Evolutionary conservation across 2,113 vertebrate genomes (phyloP), one percentile per base, ranked within the genome.

Genomic region (Alexandromys fortis): DNA sequence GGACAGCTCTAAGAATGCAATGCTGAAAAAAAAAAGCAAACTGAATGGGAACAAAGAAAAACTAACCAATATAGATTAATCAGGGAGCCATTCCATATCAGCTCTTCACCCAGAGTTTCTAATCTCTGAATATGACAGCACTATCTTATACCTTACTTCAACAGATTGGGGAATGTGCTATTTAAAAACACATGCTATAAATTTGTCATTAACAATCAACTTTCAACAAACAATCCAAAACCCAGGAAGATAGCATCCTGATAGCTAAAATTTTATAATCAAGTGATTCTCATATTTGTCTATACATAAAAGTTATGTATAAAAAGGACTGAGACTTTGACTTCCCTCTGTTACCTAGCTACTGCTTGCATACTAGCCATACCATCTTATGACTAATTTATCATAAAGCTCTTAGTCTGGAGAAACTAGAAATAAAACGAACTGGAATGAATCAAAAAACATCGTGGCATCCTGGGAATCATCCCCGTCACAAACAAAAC

Each of bases 361-460:
- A 79, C 82, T 92, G 45, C 24, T 86, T 95, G 94, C 79, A 90
- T 95, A n/a, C 33, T 82, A 88, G 65, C 94, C 52, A 78, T 78
- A 94, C 33, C 28, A 88, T 90, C 81, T 95, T 89, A 91, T 94
- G 86, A 95, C 73, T 92, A 94, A 95, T 55, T 95, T 89, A 92
- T 52, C 58, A 89, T 82, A 76, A 95, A 92, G 65, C 47, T 81
- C 26, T 89, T 68, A 38, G 77, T 61, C n/a, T 92, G 35, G 87
- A 96, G 38, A 73, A 92, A 96, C 75, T 88, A 96, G 49, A 95
- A 94, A 94, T 85, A 96, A 92, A 92, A 95, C 79, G 13, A 95
- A 92, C 49, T 38, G 68, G 58, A 92, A 91, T 91, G 87, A 96
- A 42, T 93, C 77, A 65, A 90, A 83, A 68, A 79, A 33, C n/a